Evolutionary conservation across 30 jellyfish, hydroid and myxozoan genomes (phyloP).

Genomic region (Catostylus mosaicus): DNA sequence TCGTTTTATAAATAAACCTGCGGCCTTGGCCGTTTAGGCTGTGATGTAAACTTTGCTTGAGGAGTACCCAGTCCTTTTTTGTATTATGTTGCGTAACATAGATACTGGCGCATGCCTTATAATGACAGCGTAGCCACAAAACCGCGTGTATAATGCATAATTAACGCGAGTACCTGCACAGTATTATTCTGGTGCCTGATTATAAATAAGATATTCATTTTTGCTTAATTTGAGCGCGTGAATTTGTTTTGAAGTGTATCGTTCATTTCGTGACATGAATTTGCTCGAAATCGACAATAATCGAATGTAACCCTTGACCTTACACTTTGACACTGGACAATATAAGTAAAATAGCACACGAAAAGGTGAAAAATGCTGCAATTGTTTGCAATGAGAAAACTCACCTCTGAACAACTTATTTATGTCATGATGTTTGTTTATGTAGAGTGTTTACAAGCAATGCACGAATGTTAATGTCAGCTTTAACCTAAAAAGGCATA

Average conservation of each 20-base stretch:
- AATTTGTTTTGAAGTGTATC: background rate
- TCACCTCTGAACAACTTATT: too few species aligned
- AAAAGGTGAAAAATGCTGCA: background rate
- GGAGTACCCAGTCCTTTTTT: too few species aligned
- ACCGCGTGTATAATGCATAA: conserved; percentile 3
- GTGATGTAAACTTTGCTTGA: too few species aligned
- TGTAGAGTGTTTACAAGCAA: too few species aligned
- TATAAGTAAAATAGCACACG: background rate
- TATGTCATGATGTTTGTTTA: too few species aligned
- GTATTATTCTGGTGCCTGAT: background rate
- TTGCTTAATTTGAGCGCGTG: background rate
- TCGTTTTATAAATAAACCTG: too few species aligned
- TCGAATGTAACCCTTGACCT: background rate
- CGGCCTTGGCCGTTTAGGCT: too few species aligned
- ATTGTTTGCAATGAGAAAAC: too few species aligned
- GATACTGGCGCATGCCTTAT: background rate
- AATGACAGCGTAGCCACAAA: background rate
- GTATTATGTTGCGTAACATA: too few species aligned
- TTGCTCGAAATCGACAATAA: background rate
- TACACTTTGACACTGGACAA: background rate
- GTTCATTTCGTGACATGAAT: background rate
- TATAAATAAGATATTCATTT: background rate
- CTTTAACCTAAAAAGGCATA: too few species aligned
- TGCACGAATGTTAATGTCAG: too few species aligned
- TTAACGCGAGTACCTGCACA: conserved; percentile 6